Conservation (phyloP, 2,888 invertebrate species). For the Chalcosyrphus nemorum region DNA sequence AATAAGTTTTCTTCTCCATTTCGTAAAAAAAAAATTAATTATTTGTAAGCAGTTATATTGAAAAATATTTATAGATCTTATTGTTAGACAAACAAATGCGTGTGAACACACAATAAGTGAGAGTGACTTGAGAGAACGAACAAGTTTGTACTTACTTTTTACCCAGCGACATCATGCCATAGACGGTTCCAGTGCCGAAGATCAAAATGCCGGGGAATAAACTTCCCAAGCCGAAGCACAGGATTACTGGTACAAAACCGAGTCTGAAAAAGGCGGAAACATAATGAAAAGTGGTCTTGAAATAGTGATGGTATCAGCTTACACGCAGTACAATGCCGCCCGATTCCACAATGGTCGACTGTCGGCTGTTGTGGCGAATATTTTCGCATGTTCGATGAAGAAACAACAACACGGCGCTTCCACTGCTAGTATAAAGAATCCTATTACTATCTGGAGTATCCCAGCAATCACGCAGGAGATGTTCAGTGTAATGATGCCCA, state of each 20-base stretch:
- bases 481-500: conserved; percentile 85
- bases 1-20: conserved; percentile 64
- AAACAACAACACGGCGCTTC: conserved; percentile 99
- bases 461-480: conserved; percentile 89
- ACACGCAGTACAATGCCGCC: conserved; percentile 92
- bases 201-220: conserved; percentile 94
- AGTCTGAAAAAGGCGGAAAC: conserved; percentile 84
- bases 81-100: conserved; percentile 62
- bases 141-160: conserved; percentile 90
- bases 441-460: conserved; percentile 93
- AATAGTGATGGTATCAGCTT: conserved; percentile 81
- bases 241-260: conserved; percentile 90
- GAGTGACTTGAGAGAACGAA: background rate
- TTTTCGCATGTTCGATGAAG: conserved; percentile 96
- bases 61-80: conserved; percentile 14
- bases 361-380: conserved; percentile 91
- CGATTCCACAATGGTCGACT: conserved; percentile 94
- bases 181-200: conserved; percentile 93
- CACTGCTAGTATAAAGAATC: conserved; percentile 92
- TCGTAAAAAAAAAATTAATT: conserved; percentile 12
- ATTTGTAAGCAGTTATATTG: conserved; percentile 36
- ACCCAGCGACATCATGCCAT: conserved; percentile 97
- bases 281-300: no score
- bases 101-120: conserved; percentile 40
- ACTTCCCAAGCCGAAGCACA: conserved; percentile 89